phyloP scores from a whole-genome alignment of 2,113 vertebrate genomes.

The Platichthys flesus region DNA sequence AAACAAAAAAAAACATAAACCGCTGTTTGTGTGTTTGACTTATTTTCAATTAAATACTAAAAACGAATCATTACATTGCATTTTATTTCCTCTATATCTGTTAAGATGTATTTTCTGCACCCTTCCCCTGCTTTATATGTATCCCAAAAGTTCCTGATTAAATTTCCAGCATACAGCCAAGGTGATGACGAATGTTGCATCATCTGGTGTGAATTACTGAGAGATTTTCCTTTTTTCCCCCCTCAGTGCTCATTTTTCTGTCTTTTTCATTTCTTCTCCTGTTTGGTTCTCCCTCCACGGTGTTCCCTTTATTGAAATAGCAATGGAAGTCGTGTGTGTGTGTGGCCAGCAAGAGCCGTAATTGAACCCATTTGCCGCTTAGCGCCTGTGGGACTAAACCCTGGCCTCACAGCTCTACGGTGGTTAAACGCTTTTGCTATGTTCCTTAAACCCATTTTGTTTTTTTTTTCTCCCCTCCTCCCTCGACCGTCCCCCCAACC shows the following conservation, averaged over 20 bases:
- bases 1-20: constrained; percentile 6
- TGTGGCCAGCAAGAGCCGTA: constrained; percentile 78
- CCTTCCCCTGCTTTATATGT: constrained; percentile 36
- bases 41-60: constrained; percentile 36
- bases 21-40: constrained; percentile 19
- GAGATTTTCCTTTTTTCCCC: constrained; percentile 38
- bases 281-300: constrained; percentile 60
- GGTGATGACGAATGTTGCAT: constrained; percentile 69
- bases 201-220: constrained; percentile 82
- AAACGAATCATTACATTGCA: constrained; percentile 22
- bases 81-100: constrained; percentile 15
- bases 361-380: constrained; percentile 86
- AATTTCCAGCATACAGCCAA: constrained; percentile 54
- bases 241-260: constrained; percentile 65
- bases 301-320: constrained; percentile 76
- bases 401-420: constrained; percentile 72
- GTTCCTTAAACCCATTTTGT: constrained; percentile 75
- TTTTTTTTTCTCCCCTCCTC: constrained; percentile 47
- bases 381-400: constrained; percentile 82
- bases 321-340: constrained; percentile 72
- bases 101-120: constrained; percentile 7
- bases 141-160: constrained; percentile 49
- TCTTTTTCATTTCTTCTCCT: constrained; percentile 70
- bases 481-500: constrained; percentile 17
- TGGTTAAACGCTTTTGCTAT: constrained; percentile 77